Base-by-base conservation (phyloP, 2,797 vertebrate genomes). In the Sciaenops ocellatus region DNA sequence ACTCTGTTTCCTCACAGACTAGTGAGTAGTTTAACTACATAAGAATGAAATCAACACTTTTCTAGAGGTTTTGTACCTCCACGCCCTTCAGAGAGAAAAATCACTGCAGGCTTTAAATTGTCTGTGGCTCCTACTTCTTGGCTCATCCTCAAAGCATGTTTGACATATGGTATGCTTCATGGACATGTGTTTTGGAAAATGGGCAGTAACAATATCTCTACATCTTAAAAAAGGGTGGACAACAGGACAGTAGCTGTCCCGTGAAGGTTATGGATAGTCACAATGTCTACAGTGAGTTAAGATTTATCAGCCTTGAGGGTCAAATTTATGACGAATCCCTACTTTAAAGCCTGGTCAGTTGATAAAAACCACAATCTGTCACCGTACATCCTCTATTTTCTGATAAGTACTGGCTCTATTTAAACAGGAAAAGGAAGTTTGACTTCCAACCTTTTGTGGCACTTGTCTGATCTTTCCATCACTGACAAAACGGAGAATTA, bases 401-500 rank as follows among this genome's bases (percentile, higher is more conserved):
- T 69, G 89, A 90, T 91, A 89, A 90, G 66, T 78, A 55, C 54
- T 8, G 56, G 50, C 52, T 75, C 60, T 72, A 41, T 78, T 86
- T 92, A 91, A 91, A 94, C 92, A 93, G 92, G 92, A 94, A 94
- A 77, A 82, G 92, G 92, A 93, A 88, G 89, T 84, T 80, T 52
- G 63, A 91, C 85, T 88, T 88, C 62, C 71, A 85, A 78, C 83
- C 90, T 88, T 91, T 91, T 90, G 88, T 85, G 87, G 84, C 42
- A 38, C 70, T 84, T 80, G 87, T 87, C 86, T 87, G 75, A 90
- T 91, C 85, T 90, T 92, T 83, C 66, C 83, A 90, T 85, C 87
- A 73, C 69, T 80, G 83, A 76, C 68, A 85, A 83, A 91, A 87
- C 42, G 67, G 44, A 76, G 47, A 82, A 87, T 86, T 50, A 79